phyloP scores from a whole-genome alignment of 2,797 vertebrate genomes.

The Pagetopsis macropterus region DNA sequence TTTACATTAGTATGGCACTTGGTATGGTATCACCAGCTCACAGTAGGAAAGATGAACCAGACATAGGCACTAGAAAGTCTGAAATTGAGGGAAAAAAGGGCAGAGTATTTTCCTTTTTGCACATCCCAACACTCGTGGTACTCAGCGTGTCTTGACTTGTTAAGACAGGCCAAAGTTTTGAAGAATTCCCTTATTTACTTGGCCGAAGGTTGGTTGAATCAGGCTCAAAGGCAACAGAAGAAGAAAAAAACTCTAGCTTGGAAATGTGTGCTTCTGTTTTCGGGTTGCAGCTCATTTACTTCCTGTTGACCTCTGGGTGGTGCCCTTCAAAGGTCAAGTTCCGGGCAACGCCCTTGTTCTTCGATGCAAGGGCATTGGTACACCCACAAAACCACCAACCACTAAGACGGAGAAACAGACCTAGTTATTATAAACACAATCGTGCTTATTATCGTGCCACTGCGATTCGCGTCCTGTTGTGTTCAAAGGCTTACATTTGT shows the following conservation, averaged over 20 bases:
- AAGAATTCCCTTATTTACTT: conserved; percentile 68
- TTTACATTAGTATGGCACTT: neutral
- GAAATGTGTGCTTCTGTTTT: conserved; percentile 49
- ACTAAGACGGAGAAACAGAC: conserved; percentile 67
- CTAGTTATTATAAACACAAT: conserved; percentile 75
- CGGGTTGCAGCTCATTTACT: conserved; percentile 54
- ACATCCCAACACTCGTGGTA: conserved; percentile 46
- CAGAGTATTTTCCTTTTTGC: conserved; percentile 47
- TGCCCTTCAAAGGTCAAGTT: conserved; percentile 62
- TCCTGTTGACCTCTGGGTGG: conserved; percentile 79
- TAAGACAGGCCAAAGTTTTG: conserved; percentile 57
- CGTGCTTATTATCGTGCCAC: conserved; percentile 74
- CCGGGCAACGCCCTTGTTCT: conserved; percentile 57
- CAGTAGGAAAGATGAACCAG: conserved; percentile 27
- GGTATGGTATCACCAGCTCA: neutral
- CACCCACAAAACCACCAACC: conserved; percentile 70
- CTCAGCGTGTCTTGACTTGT: conserved; percentile 65
- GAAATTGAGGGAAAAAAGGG: conserved; percentile 38
- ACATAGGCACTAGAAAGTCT: conserved; percentile 20
- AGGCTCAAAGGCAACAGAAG: conserved; percentile 41
- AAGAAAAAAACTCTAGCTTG: conserved; percentile 18
- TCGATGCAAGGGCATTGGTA: conserved; percentile 55
- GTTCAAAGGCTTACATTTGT: conserved; percentile 71
- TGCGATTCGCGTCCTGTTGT: conserved; percentile 65
- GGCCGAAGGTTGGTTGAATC: conserved; percentile 48